A percentile compares a stretch with the other conserved stretches of the same genome.
These are phyloP conservation scores for Chrysochloris asiatica DNA, from an alignment of 2,113 vertebrate species.

Conservation along the genomic window DNA sequence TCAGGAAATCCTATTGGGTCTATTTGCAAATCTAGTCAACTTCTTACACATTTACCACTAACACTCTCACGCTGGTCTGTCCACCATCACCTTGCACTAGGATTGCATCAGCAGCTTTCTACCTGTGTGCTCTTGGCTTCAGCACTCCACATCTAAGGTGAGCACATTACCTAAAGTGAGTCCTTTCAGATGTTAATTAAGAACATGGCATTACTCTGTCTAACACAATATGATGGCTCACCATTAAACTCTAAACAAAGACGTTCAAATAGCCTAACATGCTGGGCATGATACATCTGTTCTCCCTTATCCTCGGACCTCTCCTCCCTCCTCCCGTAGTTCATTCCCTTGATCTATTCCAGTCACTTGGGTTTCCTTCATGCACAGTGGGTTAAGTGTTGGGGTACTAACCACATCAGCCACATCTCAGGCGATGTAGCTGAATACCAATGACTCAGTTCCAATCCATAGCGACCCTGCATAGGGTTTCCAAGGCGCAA, in stretches of 20 bases:
- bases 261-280: not conserved
- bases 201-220: not conserved
- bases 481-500: no score
- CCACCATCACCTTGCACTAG: not conserved
- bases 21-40: not conserved
- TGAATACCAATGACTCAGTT: no score
- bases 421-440: no score
- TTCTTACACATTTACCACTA: no score
- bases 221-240: not conserved
- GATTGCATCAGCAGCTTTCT: not conserved
- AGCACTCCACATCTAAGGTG: not conserved
- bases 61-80: not conserved
- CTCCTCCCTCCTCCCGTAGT: not conserved
- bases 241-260: not conserved
- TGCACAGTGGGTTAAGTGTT: no score
- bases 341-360: not conserved
- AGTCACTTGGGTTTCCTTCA: not conserved
- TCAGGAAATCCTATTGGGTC: not conserved
- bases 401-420: no score
- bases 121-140: not conserved
- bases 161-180: not conserved
- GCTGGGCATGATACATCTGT: not conserved
- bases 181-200: not conserved
- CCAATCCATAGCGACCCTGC: no score
- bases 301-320: not conserved